Base-by-base conservation (phyloP, 2,888 invertebrate genomes). In the Eilema sororculum region DNA sequence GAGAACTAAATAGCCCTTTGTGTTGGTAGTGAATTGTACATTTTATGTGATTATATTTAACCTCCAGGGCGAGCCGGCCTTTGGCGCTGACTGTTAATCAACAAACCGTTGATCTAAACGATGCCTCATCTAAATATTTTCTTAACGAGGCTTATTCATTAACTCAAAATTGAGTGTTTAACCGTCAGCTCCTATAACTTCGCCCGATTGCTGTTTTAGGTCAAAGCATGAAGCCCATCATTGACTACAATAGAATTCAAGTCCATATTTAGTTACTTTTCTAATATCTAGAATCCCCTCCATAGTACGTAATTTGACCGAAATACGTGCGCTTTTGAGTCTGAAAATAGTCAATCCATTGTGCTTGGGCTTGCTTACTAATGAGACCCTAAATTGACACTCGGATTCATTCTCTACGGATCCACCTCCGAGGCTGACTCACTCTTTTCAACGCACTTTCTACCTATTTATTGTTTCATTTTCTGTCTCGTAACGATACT, bases 361-460 rank as follows among this genome's bases (percentile, higher is more conserved):
- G 87, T 92, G 95, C 95, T 95, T 95, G 93, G 95, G 94, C 95
- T 94, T 95, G 95, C 95, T 95, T 91, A 90, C 88, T 87, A 68
- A 89, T 82, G 84, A 88, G 86, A 88, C 87, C 89, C 87, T 89
- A 86, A 78, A 83, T 61, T 74, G 82, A 84, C 80, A 85, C 88
- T 87, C 89, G 87, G 88, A 89, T 86, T 85, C 84, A 80, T 82
- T 84, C 85, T 78, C 80, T 81, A 84, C 78, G 78, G 79, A 83
- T 89, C 87, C 86, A 89, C 87, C 91, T 81, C 74, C 75, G 81
- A 81, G 90, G 88, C 89, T 83, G 81, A 79, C 79, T 87, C 87
- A 90, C 88, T 85, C 85, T 86, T 87, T 89, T 86, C 87, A 86
- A 89, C 87, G 92, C 93, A 93, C 92, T 85, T 88, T 90, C 86